Evolutionary conservation across 2,888 invertebrate species (phyloP).

Genomic region (Dioctria rufipes): DNA sequence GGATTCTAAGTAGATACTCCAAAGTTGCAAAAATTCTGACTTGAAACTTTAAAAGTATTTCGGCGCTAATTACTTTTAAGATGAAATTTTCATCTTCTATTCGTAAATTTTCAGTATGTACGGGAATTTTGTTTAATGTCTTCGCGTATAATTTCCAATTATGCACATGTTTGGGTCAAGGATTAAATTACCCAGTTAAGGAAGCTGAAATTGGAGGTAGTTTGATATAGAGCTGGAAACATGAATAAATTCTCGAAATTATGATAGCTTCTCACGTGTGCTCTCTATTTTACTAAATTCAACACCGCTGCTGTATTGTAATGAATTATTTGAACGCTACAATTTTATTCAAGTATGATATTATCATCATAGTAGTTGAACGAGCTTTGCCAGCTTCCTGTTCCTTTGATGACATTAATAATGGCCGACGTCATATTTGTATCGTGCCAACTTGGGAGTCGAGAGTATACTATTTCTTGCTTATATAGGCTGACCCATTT

Average conservation of each 20-base stretch:
- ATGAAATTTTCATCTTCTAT: background rate
- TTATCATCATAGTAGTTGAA: background rate
- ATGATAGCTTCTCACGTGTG: background rate
- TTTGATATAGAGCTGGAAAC: background rate
- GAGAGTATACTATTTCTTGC: background rate
- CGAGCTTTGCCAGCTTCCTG: background rate
- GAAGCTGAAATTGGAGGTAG: background rate
- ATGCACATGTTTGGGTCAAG: background rate
- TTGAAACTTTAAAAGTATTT: background rate
- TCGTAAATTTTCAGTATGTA: background rate
- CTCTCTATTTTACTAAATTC: too few species aligned
- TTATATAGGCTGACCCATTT: background rate
- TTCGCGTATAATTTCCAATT: background rate
- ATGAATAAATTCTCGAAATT: background rate
- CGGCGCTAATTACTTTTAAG: background rate
- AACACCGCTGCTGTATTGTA: background rate
- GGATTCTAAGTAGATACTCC: background rate
- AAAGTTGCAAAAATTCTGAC: background rate
- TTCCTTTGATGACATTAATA: background rate
- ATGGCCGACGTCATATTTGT: background rate
- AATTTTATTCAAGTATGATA: background rate
- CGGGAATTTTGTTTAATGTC: background rate
- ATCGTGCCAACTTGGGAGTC: background rate
- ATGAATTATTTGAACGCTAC: background rate
- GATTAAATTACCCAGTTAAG: background rate